A percentile compares a stretch with the other conserved stretches of the same genome.
phyloP scores from a whole-genome alignment of 2,888 invertebrate genomes.

The Metacarcinus magister region DNA sequence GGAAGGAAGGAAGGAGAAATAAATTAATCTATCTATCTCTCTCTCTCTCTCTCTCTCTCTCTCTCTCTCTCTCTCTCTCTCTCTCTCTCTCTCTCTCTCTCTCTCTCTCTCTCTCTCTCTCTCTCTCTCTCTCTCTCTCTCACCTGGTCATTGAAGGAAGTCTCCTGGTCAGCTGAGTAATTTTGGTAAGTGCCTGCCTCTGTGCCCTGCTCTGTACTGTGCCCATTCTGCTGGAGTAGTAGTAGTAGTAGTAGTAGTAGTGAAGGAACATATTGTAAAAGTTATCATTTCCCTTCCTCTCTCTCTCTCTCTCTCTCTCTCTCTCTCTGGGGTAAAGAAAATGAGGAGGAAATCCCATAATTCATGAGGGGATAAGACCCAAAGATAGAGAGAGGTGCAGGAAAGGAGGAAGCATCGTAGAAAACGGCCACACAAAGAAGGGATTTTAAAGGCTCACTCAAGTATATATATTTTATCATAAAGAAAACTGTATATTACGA shows the following conservation, averaged over 20 bases:
- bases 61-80: not conserved
- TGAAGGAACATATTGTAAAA: not conserved
- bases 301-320: conserved; percentile 31
- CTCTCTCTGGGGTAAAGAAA: not conserved
- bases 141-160: not conserved
- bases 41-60: not conserved
- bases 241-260: conserved; percentile 2
- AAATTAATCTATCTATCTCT: too few relatives aligned
- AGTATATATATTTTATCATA: too few relatives aligned
- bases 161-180: not conserved
- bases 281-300: not conserved
- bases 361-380: conserved; percentile 52
- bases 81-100: not conserved
- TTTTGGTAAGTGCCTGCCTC: conserved; percentile 47
- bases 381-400: not conserved
- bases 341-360: conserved; percentile 4
- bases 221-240: conserved; percentile 65
- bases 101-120: not conserved
- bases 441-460: too few relatives aligned
- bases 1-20: not conserved
- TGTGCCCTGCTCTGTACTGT: conserved; percentile 47
- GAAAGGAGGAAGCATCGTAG: not conserved
- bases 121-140: conserved; percentile 28
- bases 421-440: too few relatives aligned
- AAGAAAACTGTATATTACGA: too few relatives aligned